A percentile compares a stretch with the other conserved stretches of the same genome.
phyloP scores from a whole-genome alignment of 1,140 invertebrate species.

The Drosophila santomea region DNA sequence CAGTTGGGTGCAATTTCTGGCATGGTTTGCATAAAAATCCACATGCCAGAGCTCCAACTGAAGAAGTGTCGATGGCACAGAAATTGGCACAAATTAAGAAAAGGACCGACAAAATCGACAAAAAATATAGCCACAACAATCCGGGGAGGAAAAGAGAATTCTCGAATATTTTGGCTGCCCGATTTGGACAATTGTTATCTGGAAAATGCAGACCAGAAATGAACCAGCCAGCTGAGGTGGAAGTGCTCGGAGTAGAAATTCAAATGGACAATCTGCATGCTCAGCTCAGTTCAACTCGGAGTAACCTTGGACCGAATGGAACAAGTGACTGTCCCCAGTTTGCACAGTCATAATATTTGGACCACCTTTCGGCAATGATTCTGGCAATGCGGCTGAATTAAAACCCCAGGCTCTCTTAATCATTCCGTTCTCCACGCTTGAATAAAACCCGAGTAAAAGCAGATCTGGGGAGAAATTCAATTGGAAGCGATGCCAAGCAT shows the following conservation, averaged over 20 bases:
- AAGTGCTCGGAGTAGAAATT: slow-evolving; percentile 21
- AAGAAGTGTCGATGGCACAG: slow-evolving; percentile 52
- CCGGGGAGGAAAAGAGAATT: slow-evolving; percentile 9
- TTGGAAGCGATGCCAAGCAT: slow-evolving; percentile 21
- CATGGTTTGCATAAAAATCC: slow-evolving; percentile 73
- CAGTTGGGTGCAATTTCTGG: slow-evolving; percentile 61
- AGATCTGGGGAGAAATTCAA: slow-evolving; percentile 31
- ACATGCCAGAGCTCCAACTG: slow-evolving; percentile 34
- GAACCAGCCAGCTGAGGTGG: slow-evolving; percentile 18
- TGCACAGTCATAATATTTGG: slow-evolving; percentile 32
- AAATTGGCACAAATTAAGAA: slow-evolving; percentile 68
- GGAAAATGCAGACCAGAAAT: slow-evolving; percentile 41
- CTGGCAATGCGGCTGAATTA: slow-evolving; percentile 9
- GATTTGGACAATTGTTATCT: slow-evolving; percentile 56
- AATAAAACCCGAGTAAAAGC: not conserved
- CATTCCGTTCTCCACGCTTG: slow-evolving; percentile 10
- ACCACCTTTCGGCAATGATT: not conserved
- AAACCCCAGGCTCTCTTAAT: slow-evolving; percentile 17
- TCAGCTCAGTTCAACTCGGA: slow-evolving; percentile 11
- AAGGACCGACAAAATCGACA: slow-evolving; percentile 12
- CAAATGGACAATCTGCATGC: slow-evolving; percentile 28
- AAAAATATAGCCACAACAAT: slow-evolving; percentile 28
- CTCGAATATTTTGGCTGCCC: slow-evolving; percentile 32
- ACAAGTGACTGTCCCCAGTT: slow-evolving; percentile 1
- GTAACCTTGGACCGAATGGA: slow-evolving; percentile 19